A percentile compares a stretch with the other conserved stretches of the same genome.
These are phyloP conservation scores for Drosophila truncata DNA, from an alignment of 1,140 invertebrate species.

Conservation along the genomic window DNA sequence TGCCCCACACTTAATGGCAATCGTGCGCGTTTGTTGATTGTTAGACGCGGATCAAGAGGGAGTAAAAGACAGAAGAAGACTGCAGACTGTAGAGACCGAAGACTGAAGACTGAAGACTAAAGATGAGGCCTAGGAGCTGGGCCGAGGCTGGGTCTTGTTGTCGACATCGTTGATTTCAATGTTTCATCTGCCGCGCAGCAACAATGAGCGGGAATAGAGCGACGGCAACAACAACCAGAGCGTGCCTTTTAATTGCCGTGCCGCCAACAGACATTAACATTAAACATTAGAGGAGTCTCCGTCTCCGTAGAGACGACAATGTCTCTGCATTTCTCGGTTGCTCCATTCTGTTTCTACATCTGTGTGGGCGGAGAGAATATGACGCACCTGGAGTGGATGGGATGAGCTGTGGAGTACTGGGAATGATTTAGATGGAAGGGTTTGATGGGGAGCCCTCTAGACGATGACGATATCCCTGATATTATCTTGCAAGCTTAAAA, in stretches of 20 bases:
- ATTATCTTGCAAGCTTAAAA: too few species aligned
- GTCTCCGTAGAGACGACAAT: constrained; percentile 32
- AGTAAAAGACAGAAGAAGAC: background rate
- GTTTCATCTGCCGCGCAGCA: constrained; percentile 77
- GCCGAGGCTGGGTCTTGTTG: constrained; percentile 47
- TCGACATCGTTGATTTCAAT: constrained; percentile 76
- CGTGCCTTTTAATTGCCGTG: constrained; percentile 80
- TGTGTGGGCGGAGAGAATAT: constrained; percentile 73
- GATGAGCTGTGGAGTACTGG: background rate
- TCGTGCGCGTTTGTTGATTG: constrained; percentile 73
- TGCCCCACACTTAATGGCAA: constrained; percentile 46
- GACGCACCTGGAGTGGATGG: constrained; percentile 48
- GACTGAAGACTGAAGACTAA: background rate
- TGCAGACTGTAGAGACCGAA: background rate
- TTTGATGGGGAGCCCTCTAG: constrained; percentile 3
- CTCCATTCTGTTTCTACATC: constrained; percentile 32
- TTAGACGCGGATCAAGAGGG: constrained; percentile 39
- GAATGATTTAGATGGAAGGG: background rate
- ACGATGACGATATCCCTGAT: too few species aligned
- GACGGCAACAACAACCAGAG: constrained; percentile 59
- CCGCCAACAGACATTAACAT: constrained; percentile 79
- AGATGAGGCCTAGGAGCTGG: constrained; percentile 20
- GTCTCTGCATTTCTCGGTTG: constrained; percentile 33
- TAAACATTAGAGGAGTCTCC: constrained; percentile 60
- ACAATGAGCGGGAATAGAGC: constrained; percentile 44